Percentiles rank a stretch among this genome's conserved stretches.
phyloP scores from a whole-genome alignment of 2,797 vertebrate genomes.

The Tenualosa thibaudeaui region DNA sequence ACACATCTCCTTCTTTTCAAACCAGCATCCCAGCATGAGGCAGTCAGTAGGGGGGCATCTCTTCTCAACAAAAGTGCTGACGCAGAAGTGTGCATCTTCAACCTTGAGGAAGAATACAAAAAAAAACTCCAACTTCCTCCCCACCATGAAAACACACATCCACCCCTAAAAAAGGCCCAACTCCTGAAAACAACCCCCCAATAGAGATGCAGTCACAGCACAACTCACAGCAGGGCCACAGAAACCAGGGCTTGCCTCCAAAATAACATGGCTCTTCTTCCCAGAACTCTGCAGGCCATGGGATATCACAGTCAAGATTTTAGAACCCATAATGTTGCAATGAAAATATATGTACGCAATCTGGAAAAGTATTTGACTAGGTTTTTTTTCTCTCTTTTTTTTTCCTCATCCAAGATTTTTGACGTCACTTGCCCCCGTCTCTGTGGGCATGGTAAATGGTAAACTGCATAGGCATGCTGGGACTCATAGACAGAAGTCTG shows the following conservation, averaged over 20 bases:
- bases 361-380: background rate
- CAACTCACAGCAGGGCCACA: background rate
- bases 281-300: background rate
- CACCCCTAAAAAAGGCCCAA: background rate
- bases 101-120: background rate
- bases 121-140: background rate
- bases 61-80: background rate
- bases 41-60: background rate
- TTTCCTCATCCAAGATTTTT: background rate
- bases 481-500: background rate
- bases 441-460: background rate
- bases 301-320: background rate
- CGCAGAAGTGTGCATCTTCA: background rate
- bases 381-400: background rate
- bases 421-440: background rate
- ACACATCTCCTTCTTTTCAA: background rate
- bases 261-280: background rate
- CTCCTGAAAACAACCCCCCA: background rate
- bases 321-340: constrained; percentile 2
- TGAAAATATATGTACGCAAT: background rate
- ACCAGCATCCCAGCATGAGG: background rate
- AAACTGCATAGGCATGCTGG: background rate
- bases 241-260: background rate
- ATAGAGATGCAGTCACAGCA: constrained; percentile 3
- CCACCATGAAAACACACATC: background rate